Evolutionary conservation across 2,888 invertebrate species (phyloP), one percentile per base, ranked within the genome.

Genomic region (Drosophila subquinaria): DNA sequence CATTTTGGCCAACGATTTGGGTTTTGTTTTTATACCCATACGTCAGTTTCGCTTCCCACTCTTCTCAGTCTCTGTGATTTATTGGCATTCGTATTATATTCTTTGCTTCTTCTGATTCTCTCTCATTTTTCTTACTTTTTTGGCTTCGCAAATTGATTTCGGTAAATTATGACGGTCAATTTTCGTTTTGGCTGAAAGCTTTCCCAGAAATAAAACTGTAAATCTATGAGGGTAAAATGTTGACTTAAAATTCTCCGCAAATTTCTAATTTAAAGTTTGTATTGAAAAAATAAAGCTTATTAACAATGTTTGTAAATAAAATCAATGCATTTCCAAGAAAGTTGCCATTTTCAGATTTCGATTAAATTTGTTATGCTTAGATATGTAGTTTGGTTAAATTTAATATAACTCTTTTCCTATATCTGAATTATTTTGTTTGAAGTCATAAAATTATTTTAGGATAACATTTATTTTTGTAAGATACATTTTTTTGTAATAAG

Each of bases 121-220:
- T 3, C 10, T 17, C 8, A 30, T 11, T 17, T 33, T 23, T 40
- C 11, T n/a, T 5, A 3, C 33, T 40, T 43, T 43, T 50, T 53
- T 45, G 4, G 1, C n/a, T 15, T 47, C 20, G 13, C 55, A 76
- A 76, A 73, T 73, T 73, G 64, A 73, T 65, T 76, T 77, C 47
- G 43, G 51, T 78, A 73, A 77, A 36, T 78, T 69, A 76, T 73
- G 64, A 48, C 47, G 64, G 61, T 65, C 61, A 33, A 47, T 27
- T 69, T 65, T 40, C n/a, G 35, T 38, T 43, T 55, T n/a, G 13
- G 8, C 17, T 48, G 13, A 60, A 52, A 38, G 59, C 3, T 36
- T 63, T 35, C 15, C 1, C 0, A 38, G 43, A 36, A 75, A 53
- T 40, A 11, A 13, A 3, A 27, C 23, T 27, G n/a, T 0, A 36